These are phyloP conservation scores for Plutomurus gul DNA, from an alignment of 1,140 invertebrate genomes.

Conservation along the genomic window DNA sequence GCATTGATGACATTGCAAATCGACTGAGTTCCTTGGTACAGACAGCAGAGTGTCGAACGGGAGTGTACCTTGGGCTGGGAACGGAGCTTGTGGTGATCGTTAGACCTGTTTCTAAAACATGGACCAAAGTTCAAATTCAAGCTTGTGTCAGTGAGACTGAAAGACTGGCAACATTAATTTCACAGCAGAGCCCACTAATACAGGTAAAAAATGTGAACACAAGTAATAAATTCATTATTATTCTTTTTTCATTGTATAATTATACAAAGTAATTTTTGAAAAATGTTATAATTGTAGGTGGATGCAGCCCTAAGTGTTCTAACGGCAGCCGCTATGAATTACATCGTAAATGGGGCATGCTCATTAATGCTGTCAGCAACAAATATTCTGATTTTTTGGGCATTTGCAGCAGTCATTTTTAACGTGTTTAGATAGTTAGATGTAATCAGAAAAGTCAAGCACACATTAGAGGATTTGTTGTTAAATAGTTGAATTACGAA, in stretches of 20 bases:
- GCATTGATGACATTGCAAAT: conserved; percentile 34
- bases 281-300: conserved; percentile 23
- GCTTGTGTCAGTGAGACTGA: conserved; percentile 48
- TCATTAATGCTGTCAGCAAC: neutral
- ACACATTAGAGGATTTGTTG: neutral
- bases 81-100: conserved; percentile 44
- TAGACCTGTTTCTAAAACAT: conserved; percentile 23
- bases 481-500: neutral
- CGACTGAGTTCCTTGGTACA: conserved; percentile 45
- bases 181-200: conserved; percentile 46
- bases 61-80: conserved; percentile 41
- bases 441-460: no score
- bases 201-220: conserved; percentile 35
- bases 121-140: conserved; percentile 43
- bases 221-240: neutral
- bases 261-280: no score
- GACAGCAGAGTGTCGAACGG: conserved; percentile 47
- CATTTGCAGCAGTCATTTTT: neutral
- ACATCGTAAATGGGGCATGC: neutral
- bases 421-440: neutral
- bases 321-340: conserved; percentile 28
- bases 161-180: conserved; percentile 40
- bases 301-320: conserved; percentile 34
- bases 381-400: neutral
- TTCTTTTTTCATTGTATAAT: neutral